Conservation (phyloP, 2,888 invertebrate species). For the Rotaria sp. region DNA sequence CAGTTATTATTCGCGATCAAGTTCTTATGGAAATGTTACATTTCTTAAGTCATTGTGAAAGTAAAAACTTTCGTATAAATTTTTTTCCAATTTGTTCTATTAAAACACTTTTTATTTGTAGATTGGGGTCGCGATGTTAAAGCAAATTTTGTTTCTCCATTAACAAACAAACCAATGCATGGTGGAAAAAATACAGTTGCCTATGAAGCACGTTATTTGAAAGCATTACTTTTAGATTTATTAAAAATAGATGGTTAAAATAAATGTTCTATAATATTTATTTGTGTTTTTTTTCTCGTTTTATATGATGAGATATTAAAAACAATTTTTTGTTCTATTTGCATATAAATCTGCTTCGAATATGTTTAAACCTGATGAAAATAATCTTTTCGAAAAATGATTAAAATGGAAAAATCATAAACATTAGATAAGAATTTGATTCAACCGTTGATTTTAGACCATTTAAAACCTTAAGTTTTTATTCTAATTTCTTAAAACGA, state of each 20-base stretch:
- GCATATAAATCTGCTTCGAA: background rate
- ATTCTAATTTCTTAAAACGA: no score
- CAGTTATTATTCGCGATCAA: conserved; percentile 76
- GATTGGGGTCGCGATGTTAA: conserved; percentile 75
- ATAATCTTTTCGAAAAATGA: no score
- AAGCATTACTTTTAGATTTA: conserved; percentile 66
- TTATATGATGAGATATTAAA: no score
- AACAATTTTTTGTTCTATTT: background rate
- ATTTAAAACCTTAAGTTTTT: no score
- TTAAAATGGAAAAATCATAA: no score
- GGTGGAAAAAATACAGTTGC: conserved; percentile 80
- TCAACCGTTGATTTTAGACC: no score
- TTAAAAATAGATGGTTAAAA: conserved; percentile 28
- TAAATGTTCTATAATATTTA: background rate
- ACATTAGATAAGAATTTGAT: no score
- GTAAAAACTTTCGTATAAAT: conserved; percentile 47
- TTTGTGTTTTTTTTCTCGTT: no score
- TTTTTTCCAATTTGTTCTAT: no score
- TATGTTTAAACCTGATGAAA: background rate
- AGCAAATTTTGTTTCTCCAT: conserved; percentile 72
- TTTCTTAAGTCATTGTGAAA: conserved; percentile 81
- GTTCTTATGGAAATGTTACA: conserved; percentile 77
- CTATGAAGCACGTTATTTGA: conserved; percentile 76
- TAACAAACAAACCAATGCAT: conserved; percentile 65
- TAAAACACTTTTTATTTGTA: conserved; percentile 50